Percentiles rank a stretch among this genome's conserved stretches.
phyloP scores from a whole-genome alignment of 2,888 invertebrate species.

The Agapostemon virescens region DNA sequence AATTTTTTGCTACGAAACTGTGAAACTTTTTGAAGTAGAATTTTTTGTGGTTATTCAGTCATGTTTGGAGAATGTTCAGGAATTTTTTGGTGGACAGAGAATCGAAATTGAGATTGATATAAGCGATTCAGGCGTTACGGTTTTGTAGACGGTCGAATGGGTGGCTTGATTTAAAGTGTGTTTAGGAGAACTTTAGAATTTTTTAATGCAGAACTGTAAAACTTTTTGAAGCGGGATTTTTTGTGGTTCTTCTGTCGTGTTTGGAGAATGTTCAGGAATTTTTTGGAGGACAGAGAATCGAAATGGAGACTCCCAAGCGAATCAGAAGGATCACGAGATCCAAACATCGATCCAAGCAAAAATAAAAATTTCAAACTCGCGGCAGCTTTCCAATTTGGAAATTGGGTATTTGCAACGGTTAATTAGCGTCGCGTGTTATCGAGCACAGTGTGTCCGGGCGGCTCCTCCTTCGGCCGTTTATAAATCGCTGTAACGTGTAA shows the following conservation, averaged over 20 bases:
- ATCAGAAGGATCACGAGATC: neutral
- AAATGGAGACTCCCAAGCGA: neutral
- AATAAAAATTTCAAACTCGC: neutral
- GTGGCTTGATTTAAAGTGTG: neutral
- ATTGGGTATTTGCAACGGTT: neutral
- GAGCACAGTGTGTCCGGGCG: neutral
- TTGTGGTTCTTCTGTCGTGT: no score
- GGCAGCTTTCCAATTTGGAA: neutral
- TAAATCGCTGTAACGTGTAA: slow-evolving; percentile 30
- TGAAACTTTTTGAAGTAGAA: no score
- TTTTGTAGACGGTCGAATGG: neutral
- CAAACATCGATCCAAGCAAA: neutral
- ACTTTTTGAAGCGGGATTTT: no score
- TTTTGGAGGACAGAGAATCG: no score
- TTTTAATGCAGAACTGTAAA: no score
- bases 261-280: no score
- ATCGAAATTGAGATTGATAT: neutral
- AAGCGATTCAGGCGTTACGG: neutral
- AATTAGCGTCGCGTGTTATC: neutral
- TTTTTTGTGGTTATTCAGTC: neutral
- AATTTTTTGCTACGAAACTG: no score
- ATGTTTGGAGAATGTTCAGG: neutral
- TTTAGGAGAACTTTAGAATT: neutral
- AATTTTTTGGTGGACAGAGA: neutral
- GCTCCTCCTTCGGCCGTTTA: slow-evolving; percentile 23